Base-by-base conservation (phyloP, 2,888 invertebrate species). In the Drosophila vallismaia region DNA sequence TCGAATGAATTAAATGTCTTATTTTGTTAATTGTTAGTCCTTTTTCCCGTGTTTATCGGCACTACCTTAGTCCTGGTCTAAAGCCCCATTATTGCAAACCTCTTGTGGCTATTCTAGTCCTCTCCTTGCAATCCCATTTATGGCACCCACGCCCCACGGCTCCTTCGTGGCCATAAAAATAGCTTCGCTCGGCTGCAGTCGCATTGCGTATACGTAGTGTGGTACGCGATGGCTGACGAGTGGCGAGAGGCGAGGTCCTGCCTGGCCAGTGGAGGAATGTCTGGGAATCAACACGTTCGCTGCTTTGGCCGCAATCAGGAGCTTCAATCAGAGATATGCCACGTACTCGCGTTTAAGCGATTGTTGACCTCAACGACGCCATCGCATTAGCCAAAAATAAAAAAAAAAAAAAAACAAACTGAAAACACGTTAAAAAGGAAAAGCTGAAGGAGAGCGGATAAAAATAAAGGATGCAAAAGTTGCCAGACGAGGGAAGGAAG, bases 311-410 rank as follows among this genome's bases (percentile, higher is more conserved):
- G 59, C 59, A 77, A 86, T 86, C 86, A 73, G 56, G 69, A 67
- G 63, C 74, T 68, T 67, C 71, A 81, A 85, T 82, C 74, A 75
- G 69, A 79, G 88, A 86, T 86, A 88, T 70, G 83, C 88, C 86
- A 86, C 86, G 86, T 86, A 82, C 64, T 66, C 74, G 62, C 55
- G 67, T 75, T 81, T 67, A 80, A 88, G 60, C 76, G 75, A 77
- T 74, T 79, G 79, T 88, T 87, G 88, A 85, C 87, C 87, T 75
- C 85, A 77, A 64, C 71, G 52, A 72, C 45, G 59, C 52, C 66
- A 59, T 62, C 42, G 46, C 60, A 59, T 52, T 59, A 68, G 67
- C 55, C 48, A 14, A 56, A 63, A 62, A 46, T 26, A 19, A 24
- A 45, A 45, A 26, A 26, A 24, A 14, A 56, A 63, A 62, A 46